Evolutionary conservation across 2,888 invertebrate genomes (phyloP), one percentile per base, ranked within the genome.

Genomic region (Mycalesis mineus): DNA sequence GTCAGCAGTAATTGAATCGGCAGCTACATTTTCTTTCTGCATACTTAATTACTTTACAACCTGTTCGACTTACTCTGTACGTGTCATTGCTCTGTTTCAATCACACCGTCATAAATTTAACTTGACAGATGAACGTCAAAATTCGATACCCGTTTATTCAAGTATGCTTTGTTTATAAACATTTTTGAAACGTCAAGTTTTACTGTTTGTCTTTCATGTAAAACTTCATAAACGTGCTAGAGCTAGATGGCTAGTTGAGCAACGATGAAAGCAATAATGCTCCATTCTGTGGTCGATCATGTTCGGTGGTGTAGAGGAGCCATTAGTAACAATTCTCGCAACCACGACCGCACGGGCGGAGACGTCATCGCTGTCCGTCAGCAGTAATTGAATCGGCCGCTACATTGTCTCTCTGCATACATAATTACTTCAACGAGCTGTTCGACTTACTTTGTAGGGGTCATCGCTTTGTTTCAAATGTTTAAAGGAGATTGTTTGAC

Each of bases 391-490:
- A 44, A 44, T 44, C 7, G 29, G 7, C 44, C 44, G 44, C 29
- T 29, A 44, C 44, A 29, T 14, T 44, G 44, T 44, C 28, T 44
- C 44, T 44, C 29, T 29, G 44, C 44, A 44, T 44, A 44, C 44
- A 44, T 44, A 44, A 44, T 44, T 44, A 44, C 29, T 29, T 13
- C 13, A 13, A n/a, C 5, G 1, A 37, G 13, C 6, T 39, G 14
- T 13, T 7, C 39, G 39, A 7, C 1, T 5, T 14, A 5, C 39
- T 39, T 14, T 39, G 13, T 14, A 14, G 13, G 11, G 36, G 4
- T 11, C 36, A 9, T 22, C 22, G 5, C 22, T 22, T 22, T 22
- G 22, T 22, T 22, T 5, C 22, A 5, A 22, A 22, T 22, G 5
- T 2, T 22, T 22, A 22, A 22, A 22, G 5, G 22, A 22, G 22